Base-by-base conservation (phyloP, 2,888 invertebrate genomes). In the Helicoverpa assulta region DNA sequence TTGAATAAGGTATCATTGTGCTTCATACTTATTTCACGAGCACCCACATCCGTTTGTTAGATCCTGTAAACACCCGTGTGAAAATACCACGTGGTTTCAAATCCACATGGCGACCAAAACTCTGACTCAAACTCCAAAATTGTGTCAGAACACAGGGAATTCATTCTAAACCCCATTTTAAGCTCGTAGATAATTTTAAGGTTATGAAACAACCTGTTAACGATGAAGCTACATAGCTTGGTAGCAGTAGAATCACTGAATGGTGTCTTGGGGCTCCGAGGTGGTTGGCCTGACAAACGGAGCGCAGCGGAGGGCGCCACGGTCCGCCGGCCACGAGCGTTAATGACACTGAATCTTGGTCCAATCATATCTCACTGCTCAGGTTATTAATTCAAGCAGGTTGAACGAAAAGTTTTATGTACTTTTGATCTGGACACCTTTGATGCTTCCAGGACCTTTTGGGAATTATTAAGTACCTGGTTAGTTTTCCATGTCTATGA, bases 311-410 rank as follows among this genome's bases (percentile, higher is more conserved):
- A 93, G 91, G 93, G 91, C 91, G 92, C 79, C 88, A 87, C 86
- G 89, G 82, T 88, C 88, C 84, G 89, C 88, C 76, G 88, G 81
- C 72, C 78, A 70, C 83, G 69, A 67, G 86, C 89, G 92, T 88
- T 93, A 94, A 93, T 92, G 92, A 93, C 94, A 91, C 86, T 87
- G 89, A 80, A 89, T 89, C 90, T 90, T 89, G 78, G 77, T 83
- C 87, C 92, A 91, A 90, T 92, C 94, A 94, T 94, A 94, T 94
- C 93, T 94, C 94, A 94, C 94, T 90, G 82, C 73, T 77, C 62
- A 57, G 33, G 69, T 73, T 78, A 78, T 77, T 77, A 77, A 78
- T 77, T 77, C 73, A 56, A 77, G 77, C 78, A 77, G 76, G 70
- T 79, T 76, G 55, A 19, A 70, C 37, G 75, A 67, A 67, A 67